A percentile compares a stretch with the other conserved stretches of the same genome.
These are phyloP conservation scores for Cynaeus angustus DNA, from an alignment of 2,888 invertebrate genomes.

Conservation along the genomic window DNA sequence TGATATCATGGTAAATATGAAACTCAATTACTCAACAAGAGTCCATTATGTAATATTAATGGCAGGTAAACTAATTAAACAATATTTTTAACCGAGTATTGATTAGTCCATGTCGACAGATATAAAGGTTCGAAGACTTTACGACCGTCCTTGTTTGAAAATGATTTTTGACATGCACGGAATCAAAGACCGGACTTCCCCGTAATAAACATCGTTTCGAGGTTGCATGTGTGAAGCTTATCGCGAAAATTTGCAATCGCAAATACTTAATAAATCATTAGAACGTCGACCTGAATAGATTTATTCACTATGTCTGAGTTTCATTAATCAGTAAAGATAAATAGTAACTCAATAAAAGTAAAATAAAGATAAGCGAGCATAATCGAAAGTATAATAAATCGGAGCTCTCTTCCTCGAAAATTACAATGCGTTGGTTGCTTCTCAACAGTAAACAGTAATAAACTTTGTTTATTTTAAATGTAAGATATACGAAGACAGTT, in stretches of 20 bases:
- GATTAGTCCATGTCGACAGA: slow-evolving; percentile 27
- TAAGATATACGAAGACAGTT: slow-evolving; percentile 44
- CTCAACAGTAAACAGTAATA: slow-evolving; percentile 41
- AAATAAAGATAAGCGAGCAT: background rate
- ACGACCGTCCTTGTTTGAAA: slow-evolving; percentile 31
- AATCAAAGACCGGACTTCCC: slow-evolving; percentile 36
- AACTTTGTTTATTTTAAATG: slow-evolving; percentile 49
- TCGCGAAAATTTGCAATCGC: slow-evolving; percentile 32
- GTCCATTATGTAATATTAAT: no score
- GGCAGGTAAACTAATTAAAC: slow-evolving; percentile 1
- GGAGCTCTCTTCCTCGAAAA: slow-evolving; percentile 15
- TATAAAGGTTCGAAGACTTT: slow-evolving; percentile 25
- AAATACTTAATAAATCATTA: slow-evolving; percentile 28
- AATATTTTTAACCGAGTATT: slow-evolving; percentile 2
- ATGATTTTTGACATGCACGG: slow-evolving; percentile 37
- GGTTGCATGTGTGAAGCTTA: slow-evolving; percentile 38
- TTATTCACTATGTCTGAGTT: slow-evolving; percentile 4
- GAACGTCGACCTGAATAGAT: slow-evolving; percentile 10
- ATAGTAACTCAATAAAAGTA: background rate
- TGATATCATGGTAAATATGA: background rate
- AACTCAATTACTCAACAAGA: slow-evolving; percentile 1
- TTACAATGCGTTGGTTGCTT: slow-evolving; percentile 36
- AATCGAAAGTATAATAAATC: slow-evolving; percentile 28
- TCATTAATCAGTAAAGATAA: slow-evolving; percentile 16
- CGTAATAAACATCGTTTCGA: slow-evolving; percentile 36